Conservation (phyloP, 2,797 vertebrate genomes). For the Chromis chromis region DNA sequence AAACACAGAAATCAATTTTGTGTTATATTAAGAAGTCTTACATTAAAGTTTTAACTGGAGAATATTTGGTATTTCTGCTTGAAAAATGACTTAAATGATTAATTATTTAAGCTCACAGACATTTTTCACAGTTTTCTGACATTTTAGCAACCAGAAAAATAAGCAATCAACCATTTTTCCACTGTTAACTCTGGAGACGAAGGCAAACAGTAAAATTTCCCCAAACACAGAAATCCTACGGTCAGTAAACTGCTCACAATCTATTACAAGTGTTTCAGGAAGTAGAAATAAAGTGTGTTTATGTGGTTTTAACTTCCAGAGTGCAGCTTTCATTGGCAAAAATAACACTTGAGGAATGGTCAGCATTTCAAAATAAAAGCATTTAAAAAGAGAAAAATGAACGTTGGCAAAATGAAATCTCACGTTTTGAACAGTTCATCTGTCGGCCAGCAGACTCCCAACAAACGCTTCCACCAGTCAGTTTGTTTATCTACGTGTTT, state of each 20-base stretch:
- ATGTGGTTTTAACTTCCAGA: background rate
- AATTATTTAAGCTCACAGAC: background rate
- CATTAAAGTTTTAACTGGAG: too few relatives aligned
- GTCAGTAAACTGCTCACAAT: background rate
- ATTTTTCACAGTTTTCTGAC: background rate
- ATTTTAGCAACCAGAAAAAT: too few relatives aligned
- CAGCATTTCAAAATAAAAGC: slow-evolving; percentile 18
- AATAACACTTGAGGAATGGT: slow-evolving; percentile 36
- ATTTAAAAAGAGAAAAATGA: background rate
- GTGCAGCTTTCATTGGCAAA: slow-evolving; percentile 52
- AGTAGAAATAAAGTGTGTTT: background rate
- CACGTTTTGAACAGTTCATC: slow-evolving; percentile 17
- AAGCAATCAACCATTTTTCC: too few relatives aligned
- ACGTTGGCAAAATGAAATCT: slow-evolving; percentile 68
- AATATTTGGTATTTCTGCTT: too few relatives aligned
- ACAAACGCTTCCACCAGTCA: slow-evolving; percentile 1
- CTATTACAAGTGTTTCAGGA: too few relatives aligned
- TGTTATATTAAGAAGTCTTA: too few relatives aligned
- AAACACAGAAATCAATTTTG: too few relatives aligned
- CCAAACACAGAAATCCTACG: slow-evolving; percentile 20
- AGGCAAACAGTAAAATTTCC: background rate
- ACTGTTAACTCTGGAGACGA: too few relatives aligned
- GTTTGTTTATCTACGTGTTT: background rate
- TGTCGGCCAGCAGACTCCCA: slow-evolving; percentile 11
- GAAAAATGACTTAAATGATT: background rate